Conservation (phyloP, 2,888 invertebrate species). For the Celastrina argiolus region DNA sequence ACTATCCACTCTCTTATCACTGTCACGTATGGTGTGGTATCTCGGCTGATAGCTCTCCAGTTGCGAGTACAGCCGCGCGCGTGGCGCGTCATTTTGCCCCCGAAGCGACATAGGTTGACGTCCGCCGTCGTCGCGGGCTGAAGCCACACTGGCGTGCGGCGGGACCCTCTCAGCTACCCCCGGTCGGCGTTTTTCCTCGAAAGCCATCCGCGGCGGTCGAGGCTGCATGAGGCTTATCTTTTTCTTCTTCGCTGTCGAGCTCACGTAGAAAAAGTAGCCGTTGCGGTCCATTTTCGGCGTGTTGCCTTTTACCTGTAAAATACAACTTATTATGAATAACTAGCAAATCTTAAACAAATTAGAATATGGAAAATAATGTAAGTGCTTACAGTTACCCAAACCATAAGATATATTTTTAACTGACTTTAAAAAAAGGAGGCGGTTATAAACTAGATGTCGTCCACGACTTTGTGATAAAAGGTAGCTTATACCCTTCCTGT, state of each 20-base stretch:
- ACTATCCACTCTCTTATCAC: slow-evolving; percentile 71
- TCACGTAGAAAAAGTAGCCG: slow-evolving; percentile 71
- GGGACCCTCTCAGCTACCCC: slow-evolving; percentile 60
- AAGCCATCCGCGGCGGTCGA: slow-evolving; percentile 67
- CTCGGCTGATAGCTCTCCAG: slow-evolving; percentile 73
- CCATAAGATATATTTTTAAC: too few species aligned
- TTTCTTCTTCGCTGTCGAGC: slow-evolving; percentile 74
- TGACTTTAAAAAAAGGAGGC: too few species aligned
- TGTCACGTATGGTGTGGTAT: slow-evolving; percentile 72
- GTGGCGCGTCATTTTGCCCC: slow-evolving; percentile 59
- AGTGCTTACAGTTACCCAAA: not conserved
- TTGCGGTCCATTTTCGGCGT: slow-evolving; percentile 73
- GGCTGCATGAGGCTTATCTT: slow-evolving; percentile 74
- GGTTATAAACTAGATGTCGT: too few species aligned
- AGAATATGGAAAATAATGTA: not conserved
- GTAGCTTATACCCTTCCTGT: too few species aligned
- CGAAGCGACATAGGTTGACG: slow-evolving; percentile 61
- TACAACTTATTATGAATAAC: not conserved
- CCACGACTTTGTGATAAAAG: too few species aligned
- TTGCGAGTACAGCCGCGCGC: slow-evolving; percentile 68
- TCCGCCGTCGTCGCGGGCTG: slow-evolving; percentile 51
- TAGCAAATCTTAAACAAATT: not conserved
- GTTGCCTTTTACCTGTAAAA: slow-evolving; percentile 64
- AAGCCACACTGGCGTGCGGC: slow-evolving; percentile 53
- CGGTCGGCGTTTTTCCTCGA: slow-evolving; percentile 64